A percentile compares a stretch with the other conserved stretches of the same genome.
Conservation (phyloP, 1,140 invertebrate genomes). For the Heliothis virescens region DNA sequence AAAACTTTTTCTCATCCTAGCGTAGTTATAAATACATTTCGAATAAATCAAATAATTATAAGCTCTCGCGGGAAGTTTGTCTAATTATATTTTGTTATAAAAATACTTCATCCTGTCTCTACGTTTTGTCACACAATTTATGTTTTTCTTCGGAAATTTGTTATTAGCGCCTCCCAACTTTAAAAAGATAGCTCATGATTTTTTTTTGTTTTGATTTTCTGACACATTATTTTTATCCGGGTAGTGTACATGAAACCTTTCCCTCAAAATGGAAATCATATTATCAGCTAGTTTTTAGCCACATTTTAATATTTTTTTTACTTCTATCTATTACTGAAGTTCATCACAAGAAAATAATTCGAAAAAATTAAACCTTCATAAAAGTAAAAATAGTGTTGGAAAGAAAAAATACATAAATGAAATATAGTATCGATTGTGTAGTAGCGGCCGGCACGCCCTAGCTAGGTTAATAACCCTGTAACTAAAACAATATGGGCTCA, state of each 20-base stretch:
- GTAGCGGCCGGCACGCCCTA: constrained; percentile 54
- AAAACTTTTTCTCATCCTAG: no score
- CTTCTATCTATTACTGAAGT: no score
- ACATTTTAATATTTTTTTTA: no score
- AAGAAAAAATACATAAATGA: constrained; percentile 8
- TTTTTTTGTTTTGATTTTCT: no score
- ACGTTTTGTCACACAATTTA: constrained; percentile 1
- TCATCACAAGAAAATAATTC: no score
- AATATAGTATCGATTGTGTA: constrained; percentile 35
- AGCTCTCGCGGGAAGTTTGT: constrained; percentile 6
- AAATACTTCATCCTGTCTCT: constrained; percentile 27
- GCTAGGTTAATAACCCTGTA: constrained; percentile 73
- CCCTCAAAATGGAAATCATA: no score
- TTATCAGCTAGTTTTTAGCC: no score
- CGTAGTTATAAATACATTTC: not conserved
- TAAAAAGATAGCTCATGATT: not conserved
- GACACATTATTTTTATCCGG: no score
- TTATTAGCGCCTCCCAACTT: not conserved
- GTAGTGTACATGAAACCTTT: no score
- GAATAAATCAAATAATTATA: constrained; percentile 27
- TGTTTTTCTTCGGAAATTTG: constrained; percentile 18
- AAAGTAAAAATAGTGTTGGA: constrained; percentile 8
- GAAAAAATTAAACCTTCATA: no score
- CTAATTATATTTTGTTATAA: constrained; percentile 16
- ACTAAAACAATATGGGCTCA: constrained; percentile 80